Base-by-base conservation (phyloP, 2,797 vertebrate species). In the Aplochiton taeniatus region DNA sequence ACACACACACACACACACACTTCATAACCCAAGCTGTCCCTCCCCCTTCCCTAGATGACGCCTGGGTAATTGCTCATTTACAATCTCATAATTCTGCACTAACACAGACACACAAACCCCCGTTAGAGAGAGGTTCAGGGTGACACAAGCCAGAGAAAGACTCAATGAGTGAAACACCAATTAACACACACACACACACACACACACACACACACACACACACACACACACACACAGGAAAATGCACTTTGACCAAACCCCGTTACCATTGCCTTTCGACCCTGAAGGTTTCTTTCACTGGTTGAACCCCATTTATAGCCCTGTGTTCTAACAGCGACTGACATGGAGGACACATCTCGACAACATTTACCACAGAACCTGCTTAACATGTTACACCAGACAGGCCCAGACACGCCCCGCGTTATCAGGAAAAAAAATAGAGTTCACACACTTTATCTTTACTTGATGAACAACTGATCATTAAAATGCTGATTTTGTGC, bases 31-130 rank as follows among this genome's bases (percentile, higher is more conserved):
- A 63, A 8, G 11, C 8, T 57, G 9, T 18, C 14, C 16, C 58
- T 12, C 44, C 19, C 62, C n/a, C 51, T 58, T 43, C 66, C 53
- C 71, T 42, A 17, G 55, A 48, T 67, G 64, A 76, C 8, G 18
- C 61, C 65, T 57, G 17, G 49, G 51, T 58, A 65, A 73, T 56
- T 60, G 43, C 49, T 69, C 65, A 56, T 74, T 71, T 66, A 74
- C 70, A 48, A 63, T 59, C 51, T 60, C 56, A 42, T 49, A 56
- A 77, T 48, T 12, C 4, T 43, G n/a, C 16, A 43, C 31, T 20
- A 53, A 52, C 47, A 46, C 51, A 54, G 50, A 55, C 61, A 54
- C 61, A 20, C 61, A 54, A 16, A 4, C 43, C 31, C 31, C 31
- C 31, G 31, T 31, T 31, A 31, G 31, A 31, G 31, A 31, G 31